A percentile compares a stretch with the other conserved stretches of the same genome.
Evolutionary conservation across 2,113 vertebrate genomes (phyloP).

Genomic region (Charadrius vociferus): DNA sequence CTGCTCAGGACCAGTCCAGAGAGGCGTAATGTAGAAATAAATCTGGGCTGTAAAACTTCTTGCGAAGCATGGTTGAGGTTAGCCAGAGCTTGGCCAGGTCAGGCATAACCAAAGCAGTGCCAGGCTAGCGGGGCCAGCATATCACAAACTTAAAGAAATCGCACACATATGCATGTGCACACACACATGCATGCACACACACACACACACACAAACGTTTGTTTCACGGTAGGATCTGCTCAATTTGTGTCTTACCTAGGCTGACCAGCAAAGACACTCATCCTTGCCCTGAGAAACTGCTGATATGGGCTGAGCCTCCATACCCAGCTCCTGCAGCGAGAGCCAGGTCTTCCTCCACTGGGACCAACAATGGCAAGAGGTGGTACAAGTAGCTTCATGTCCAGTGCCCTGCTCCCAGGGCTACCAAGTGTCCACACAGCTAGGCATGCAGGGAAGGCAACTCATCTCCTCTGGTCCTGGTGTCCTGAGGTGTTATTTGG

Average conservation of each 20-base stretch:
- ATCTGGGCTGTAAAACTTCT: background rate
- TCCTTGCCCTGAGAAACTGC: background rate
- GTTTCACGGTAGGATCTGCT: background rate
- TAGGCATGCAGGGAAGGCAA: background rate
- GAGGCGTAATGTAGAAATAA: background rate
- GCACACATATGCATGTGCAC: background rate
- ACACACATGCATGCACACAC: too few relatives aligned
- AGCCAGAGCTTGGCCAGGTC: background rate
- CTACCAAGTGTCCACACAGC: too few relatives aligned
- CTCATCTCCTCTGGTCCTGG: background rate
- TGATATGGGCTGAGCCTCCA: background rate
- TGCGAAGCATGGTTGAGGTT: background rate
- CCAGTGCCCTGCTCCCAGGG: background rate
- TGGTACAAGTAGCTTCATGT: background rate
- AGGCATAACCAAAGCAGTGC: background rate
- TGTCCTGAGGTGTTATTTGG: background rate
- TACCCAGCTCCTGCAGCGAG: accelerated
- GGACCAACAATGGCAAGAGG: background rate
- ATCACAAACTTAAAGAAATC: background rate
- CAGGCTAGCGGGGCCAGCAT: background rate
- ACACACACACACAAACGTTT: too few relatives aligned
- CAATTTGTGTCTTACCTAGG: background rate
- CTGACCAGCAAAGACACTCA: background rate
- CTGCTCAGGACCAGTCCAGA: background rate
- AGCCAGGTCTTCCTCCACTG: background rate